phyloP scores from a whole-genome alignment of 2,888 invertebrate species.

The Chalcis sispes region DNA sequence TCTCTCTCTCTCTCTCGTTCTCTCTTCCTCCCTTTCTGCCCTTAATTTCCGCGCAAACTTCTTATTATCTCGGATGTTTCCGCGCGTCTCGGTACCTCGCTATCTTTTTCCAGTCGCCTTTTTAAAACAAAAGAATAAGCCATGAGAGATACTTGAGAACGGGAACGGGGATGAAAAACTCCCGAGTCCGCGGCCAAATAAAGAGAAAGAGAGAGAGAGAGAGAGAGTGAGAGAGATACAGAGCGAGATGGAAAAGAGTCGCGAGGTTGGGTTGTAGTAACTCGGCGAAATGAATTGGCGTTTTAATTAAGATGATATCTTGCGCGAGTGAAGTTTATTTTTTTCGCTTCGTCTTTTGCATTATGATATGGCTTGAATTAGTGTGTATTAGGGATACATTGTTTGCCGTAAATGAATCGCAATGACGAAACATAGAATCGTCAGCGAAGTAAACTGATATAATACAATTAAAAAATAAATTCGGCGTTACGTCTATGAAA shows the following conservation, averaged over 20 bases:
- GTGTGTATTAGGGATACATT: neutral
- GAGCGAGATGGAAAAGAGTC: no score
- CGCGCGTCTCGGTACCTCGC: constrained; percentile 60
- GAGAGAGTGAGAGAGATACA: constrained; percentile 4
- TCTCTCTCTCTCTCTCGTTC: constrained; percentile 39
- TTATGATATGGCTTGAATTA: neutral
- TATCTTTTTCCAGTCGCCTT: constrained; percentile 61
- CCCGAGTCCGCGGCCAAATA: constrained; percentile 2
- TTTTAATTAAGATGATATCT: constrained; percentile 76
- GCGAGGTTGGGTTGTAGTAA: no score
- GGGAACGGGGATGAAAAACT: neutral
- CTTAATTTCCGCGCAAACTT: constrained; percentile 70
- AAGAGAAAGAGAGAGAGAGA: no score
- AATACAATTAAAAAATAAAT: no score
- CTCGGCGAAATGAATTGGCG: constrained; percentile 74
- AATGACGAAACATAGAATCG: neutral
- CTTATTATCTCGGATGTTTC: constrained; percentile 68
- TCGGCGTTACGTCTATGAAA: no score
- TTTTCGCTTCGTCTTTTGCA: constrained; percentile 16
- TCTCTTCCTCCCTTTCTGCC: constrained; percentile 39
- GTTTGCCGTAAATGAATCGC: neutral
- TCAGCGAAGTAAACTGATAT: no score
- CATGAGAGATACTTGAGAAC: constrained; percentile 41
- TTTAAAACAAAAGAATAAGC: constrained; percentile 70
- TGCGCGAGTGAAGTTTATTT: constrained; percentile 61